Percentiles rank a stretch among this genome's conserved stretches.
phyloP scores from a whole-genome alignment of 53 echinoderm and acorn worm species.

The Stichopus horrens region DNA sequence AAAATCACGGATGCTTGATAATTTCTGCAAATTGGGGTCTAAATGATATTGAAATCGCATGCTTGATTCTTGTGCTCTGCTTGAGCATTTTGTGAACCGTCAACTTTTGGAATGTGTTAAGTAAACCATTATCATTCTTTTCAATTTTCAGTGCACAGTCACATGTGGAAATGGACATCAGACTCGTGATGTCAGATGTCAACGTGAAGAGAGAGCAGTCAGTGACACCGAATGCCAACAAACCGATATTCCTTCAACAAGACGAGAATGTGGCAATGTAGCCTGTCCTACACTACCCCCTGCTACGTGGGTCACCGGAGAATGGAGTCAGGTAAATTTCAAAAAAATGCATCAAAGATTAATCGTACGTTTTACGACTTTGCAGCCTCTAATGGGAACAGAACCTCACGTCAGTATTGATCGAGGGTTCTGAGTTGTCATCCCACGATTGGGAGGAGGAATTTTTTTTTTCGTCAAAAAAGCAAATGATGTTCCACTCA shows the following conservation, averaged over 20 bases:
- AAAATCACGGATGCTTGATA: too few relatives aligned
- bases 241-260: not conserved
- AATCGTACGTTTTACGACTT: too few relatives aligned
- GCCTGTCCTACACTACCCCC: slow-evolving; percentile 28
- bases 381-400: too few relatives aligned
- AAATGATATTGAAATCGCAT: not conserved
- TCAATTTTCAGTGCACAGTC: slow-evolving; percentile 1
- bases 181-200: slow-evolving; percentile 8
- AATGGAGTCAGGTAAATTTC: slow-evolving; percentile 38
- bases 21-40: too few relatives aligned
- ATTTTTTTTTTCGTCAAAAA: too few relatives aligned
- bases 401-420: too few relatives aligned
- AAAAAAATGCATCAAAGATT: not conserved
- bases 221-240: slow-evolving; percentile 13
- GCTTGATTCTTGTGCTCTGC: not conserved
- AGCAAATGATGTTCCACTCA: too few relatives aligned
- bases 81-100: not conserved
- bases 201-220: not conserved
- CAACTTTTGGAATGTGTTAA: not conserved
- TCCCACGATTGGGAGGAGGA: too few relatives aligned
- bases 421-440: too few relatives aligned
- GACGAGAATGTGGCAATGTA: slow-evolving; percentile 7
- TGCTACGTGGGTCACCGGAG: slow-evolving; percentile 33
- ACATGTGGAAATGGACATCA: slow-evolving; percentile 20
- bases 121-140: not conserved